phyloP scores from a whole-genome alignment of 2,888 invertebrate species.

The Lathronympha strigana region DNA sequence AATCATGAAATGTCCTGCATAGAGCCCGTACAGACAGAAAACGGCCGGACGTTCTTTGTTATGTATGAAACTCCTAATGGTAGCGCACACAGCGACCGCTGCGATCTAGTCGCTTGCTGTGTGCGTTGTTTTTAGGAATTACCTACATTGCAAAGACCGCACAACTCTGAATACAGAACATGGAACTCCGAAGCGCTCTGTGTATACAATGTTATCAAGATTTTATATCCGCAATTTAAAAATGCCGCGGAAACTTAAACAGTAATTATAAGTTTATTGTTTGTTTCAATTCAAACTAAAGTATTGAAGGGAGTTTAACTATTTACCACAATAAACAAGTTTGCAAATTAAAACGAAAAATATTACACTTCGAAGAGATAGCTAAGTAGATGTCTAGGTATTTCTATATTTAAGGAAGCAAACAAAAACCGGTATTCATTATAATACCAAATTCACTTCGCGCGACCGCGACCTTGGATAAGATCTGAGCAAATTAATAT shows the following conservation, averaged over 20 bases:
- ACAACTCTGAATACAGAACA: too few relatives aligned
- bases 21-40: too few relatives aligned
- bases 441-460: slow-evolving; percentile 22
- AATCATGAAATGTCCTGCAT: neutral
- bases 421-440: slow-evolving; percentile 18
- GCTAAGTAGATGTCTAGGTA: neutral
- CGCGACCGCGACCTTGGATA: slow-evolving; percentile 27
- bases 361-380: neutral
- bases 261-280: too few relatives aligned
- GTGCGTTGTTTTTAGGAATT: too few relatives aligned
- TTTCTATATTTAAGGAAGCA: neutral
- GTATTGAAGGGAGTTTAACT: too few relatives aligned
- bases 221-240: neutral
- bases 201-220: neutral
- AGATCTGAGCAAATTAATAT: slow-evolving; percentile 20
- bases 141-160: too few relatives aligned
- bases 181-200: too few relatives aligned
- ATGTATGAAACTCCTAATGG: too few relatives aligned
- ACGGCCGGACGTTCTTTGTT: too few relatives aligned
- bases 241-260: neutral
- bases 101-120: too few relatives aligned
- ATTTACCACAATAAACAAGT: neutral
- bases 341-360: neutral
- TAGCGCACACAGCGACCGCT: too few relatives aligned
- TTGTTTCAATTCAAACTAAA: too few relatives aligned